Evolutionary conservation across 2,888 invertebrate species (phyloP), one percentile per base, ranked within the genome.

Genomic region (Hydraecia micacea): DNA sequence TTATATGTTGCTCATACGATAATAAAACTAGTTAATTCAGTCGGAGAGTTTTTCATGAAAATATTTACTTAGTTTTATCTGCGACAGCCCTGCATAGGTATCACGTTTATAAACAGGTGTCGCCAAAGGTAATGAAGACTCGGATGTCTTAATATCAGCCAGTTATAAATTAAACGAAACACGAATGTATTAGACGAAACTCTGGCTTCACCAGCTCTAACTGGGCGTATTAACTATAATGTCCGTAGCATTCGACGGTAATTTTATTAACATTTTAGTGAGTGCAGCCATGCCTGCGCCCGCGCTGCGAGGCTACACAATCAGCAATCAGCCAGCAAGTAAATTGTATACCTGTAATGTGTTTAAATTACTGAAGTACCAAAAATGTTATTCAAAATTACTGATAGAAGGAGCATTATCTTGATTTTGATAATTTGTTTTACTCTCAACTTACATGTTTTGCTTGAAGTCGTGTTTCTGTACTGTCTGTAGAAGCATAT

Each of bases 241-340:
- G 89, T 90, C 88, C 88, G 90, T 92, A 90, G 93, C 91, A 92
- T 91, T 91, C 90, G 90, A 80, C 90, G 90, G 92, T 90, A 93
- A 95, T 95, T 95, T 95, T 94, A 94, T 95, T 92, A 93, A 92
- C 93, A 93, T 95, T 94, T 93, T 92, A 94, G 92, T 92, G 89
- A 91, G 91, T 90, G 90, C 89, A 90, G 90, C 86, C 79, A 84
- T 88, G 77, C 82, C 86, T 88, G 89, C 88, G 88, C 87, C 80
- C 81, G 89, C 87, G 82, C 88, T 86, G 81, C 88, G 89, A 90
- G 89, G 88, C 91, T 92, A 83, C 89, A 93, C 92, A 93, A 94
- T 93, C 92, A 90, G 92, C 90, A 93, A 93, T 92, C 93, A 84
- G 70, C 80, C 73, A 77, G 79, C 84, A 91, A 91, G 91, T 93